Evolutionary conservation across 2,888 invertebrate species (phyloP), one percentile per base, ranked within the genome.

Genomic region (Ichneumoninae sp.): DNA sequence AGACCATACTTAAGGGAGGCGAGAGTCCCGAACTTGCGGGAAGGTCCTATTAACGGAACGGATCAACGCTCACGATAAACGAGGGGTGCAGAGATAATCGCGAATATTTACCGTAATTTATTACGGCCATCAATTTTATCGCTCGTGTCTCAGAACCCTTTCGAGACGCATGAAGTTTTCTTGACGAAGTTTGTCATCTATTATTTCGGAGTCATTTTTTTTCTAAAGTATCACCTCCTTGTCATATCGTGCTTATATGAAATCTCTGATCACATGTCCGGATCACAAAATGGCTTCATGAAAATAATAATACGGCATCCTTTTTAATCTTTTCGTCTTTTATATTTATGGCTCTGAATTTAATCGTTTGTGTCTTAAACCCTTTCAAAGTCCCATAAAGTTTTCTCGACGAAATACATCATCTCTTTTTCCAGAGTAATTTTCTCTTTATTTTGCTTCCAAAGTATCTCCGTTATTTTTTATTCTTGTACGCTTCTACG

Each of bases 31-130:
- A 57, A 22, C 22, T 57, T 13, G 3, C 26, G 22, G 26, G 26
- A 57, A 26, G 57, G 57, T 22, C 57, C 10, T 3, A 57, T 57
- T 57, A 57, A 26, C 57, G 26, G 57, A 8, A 13, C 33, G 52
- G 36, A 57, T 54, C 26, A 57, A 57, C 13, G 3, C 8, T 57
- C 4, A 57, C 13, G 44, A 47, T 57, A 26, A 57, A 22, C 22
- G 22, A 57, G 57, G 57, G 57, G 26, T 26, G 22, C 4, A 26
- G 26, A 57, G 22, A 57, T 57, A 13, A 57, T 57, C 44, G 22
- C 57, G 57, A 22, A 57, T 57, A 57, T 57, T 57, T 13, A 57
- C 54, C 71, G 36, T 10, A 6, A 40, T 73, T 73, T 70, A 70
- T 70, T 70, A 68, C n/a, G 50, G 30, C 3, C 10, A 8, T 19